A percentile compares a stretch with the other conserved stretches of the same genome.
Conservation (phyloP, 2,797 vertebrate genomes). For the Eutrigla gurnardus region DNA sequence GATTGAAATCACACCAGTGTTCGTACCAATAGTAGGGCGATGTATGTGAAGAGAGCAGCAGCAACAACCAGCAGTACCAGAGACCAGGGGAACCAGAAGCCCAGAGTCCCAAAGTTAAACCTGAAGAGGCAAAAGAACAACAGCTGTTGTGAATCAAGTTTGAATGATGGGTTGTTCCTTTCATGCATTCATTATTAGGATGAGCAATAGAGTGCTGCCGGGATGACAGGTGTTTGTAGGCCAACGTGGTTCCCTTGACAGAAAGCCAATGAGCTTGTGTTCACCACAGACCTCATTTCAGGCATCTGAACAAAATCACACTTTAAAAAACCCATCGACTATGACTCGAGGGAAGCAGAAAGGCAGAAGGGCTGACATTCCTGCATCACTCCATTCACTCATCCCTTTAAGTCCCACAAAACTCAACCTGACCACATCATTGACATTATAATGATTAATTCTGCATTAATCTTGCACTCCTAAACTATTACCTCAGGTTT, state of each 20-base stretch:
- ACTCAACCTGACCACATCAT: neutral
- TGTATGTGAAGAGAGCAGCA: conserved; percentile 84
- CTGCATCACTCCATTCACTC: neutral
- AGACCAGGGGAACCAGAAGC: conserved; percentile 93
- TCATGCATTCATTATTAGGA: neutral
- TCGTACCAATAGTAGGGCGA: conserved; percentile 86
- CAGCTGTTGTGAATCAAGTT: neutral
- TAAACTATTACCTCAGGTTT: neutral
- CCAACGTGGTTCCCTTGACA: neutral
- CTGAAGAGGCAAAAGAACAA: conserved; percentile 66
- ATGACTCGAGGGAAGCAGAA: neutral
- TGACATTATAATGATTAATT: neutral
- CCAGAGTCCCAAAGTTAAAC: conserved; percentile 87
- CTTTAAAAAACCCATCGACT: neutral
- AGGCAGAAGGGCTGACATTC: neutral
- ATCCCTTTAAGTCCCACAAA: neutral
- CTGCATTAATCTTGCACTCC: neutral
- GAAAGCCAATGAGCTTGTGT: neutral
- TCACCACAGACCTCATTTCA: neutral
- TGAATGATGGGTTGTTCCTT: neutral
- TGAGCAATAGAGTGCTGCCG: neutral
- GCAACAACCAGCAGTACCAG: conserved; percentile 86
- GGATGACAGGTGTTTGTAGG: neutral
- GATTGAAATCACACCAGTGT: neutral
- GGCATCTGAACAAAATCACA: neutral